Base-by-base conservation (phyloP, 2,888 invertebrate species). In the Bembecia ichneumoniformis region DNA sequence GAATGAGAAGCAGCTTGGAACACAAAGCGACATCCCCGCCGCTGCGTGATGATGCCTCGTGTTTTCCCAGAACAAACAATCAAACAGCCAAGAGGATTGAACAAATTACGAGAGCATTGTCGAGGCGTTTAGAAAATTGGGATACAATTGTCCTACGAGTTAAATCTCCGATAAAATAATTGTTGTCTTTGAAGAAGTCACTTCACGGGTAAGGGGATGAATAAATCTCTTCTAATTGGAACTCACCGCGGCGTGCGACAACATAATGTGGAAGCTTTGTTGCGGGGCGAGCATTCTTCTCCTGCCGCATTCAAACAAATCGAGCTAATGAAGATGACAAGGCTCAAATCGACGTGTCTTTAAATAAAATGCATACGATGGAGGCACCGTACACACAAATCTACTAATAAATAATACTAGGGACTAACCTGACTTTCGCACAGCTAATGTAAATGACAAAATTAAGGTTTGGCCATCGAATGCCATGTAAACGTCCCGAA, bases 211-310 rank as follows among this genome's bases (percentile, higher is more conserved):
- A 66, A 71, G 66, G 73, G 73, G 73, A 79, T 77, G 75, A 79
- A 83, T 83, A 83, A 86, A 82, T 82, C 81, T 78, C 72, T 66
- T 71, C 77, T 86, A 84, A 84, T 84, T 83, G 83, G 81, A 70
- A 73, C 77, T 67, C 66, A 74, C 67, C 73, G 72, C 70, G 66
- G 71, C 67, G 65, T 66, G 76, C 72, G 81, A 82, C 82, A 82
- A 77, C 75, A 75, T 82, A 79, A 82, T 81, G 71, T 77, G 72
- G 66, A 68, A 63, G 71, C 73, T 75, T 81, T 80, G 80, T 82
- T 74, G 73, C 70, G 69, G 65, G 58, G 64, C 68, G 58, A 62
- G 69, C 77, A 77, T 82, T 82, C 76, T 78, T 71, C 67, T 63
- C 57, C 55, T 62, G 61, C 62, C 55, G 60, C 15, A 62, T 63